Evolutionary conservation across 2,797 vertebrate genomes (phyloP), one percentile per base, ranked within the genome.

Genomic region (Pelodytes ibericus): DNA sequence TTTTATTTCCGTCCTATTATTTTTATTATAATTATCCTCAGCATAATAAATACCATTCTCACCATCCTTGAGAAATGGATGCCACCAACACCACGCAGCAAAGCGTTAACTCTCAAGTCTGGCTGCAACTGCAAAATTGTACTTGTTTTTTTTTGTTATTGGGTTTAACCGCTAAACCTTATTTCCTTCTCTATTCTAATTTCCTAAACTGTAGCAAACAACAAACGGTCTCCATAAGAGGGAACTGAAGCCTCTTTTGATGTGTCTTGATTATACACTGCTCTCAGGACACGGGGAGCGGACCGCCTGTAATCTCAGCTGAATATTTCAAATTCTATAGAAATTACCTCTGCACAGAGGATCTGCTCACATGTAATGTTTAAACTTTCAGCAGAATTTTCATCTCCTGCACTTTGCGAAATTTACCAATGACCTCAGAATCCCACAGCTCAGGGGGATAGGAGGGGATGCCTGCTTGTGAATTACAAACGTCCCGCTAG

Each of bases 161-260:
- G 13, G 41, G 13, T 44, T 44, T 61, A 75, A 75, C 73, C 73
- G 31, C 73, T 61, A 75, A 69, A 61, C 56, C 57, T 18, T n/a
- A 67, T 63, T 75, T 69, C 73, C 57, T 69, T 24, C 53, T 62
- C 60, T 49, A 9, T 68, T 53, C 11, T 68, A 58, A 61, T 61
- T 75, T 75, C 20, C 63, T 44, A 74, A 67, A 67, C 53, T 33
- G 51, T 5, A 22, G 39, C 6, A 29, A 18, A 33, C 20, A 75
- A 69, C 41, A 75, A 75, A 75, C 57, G 47, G 39, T 51, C 68
- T 18, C 25, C 26, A 70, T 18, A 61, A 61, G 22, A 24, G 13
- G 73, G 27, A 30, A 60, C 58, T 60, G 2, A 15, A 60, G 27
- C 26, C 58, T 18, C 15, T 16, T 22, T 33, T 62, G 60, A 20